These are phyloP conservation scores for Sebastes steindachneri DNA, from an alignment of 2,797 vertebrate genomes.

Conservation along the genomic window DNA sequence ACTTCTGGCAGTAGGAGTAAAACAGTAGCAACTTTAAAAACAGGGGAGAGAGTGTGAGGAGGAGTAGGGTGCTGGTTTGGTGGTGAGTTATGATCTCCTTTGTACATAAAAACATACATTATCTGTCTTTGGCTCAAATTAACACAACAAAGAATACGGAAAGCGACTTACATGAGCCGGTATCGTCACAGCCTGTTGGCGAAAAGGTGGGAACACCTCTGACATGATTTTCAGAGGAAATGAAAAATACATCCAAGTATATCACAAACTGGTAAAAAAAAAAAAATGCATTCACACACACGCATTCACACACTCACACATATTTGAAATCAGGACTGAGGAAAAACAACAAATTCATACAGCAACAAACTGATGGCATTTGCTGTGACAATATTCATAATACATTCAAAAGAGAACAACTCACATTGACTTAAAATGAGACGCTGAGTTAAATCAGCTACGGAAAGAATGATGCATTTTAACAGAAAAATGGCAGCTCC, in stretches of 20 bases:
- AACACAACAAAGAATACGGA: conserved; percentile 45
- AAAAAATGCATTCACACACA: not conserved
- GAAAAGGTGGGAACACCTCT: conserved; percentile 35
- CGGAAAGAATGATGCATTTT: conserved; percentile 46
- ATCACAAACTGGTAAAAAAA: conserved; percentile 7
- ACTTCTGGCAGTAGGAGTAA: conserved; percentile 73
- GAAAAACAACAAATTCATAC: conserved; percentile 44
- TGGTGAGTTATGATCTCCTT: conserved; percentile 46
- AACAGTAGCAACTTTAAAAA: conserved; percentile 75
- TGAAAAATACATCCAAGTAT: conserved; percentile 35
- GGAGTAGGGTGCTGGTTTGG: conserved; percentile 62
- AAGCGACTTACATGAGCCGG: conserved; percentile 37
- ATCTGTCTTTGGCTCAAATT: conserved; percentile 76
- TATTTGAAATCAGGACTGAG: conserved; percentile 55
- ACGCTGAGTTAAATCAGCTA: conserved; percentile 44
- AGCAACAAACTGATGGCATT: conserved; percentile 59
- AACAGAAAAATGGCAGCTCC: conserved; percentile 45
- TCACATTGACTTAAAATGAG: conserved; percentile 64
- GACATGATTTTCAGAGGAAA: conserved; percentile 29
- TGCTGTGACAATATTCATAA: conserved; percentile 61
- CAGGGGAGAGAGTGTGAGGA: conserved; percentile 14
- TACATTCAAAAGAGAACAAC: conserved; percentile 77
- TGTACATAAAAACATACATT: conserved; percentile 40
- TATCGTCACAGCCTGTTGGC: conserved; percentile 36
- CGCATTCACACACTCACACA: conserved; percentile 6